These are phyloP conservation scores for Pachydiplax longipennis DNA, from an alignment of 2,888 invertebrate genomes.

Conservation along the genomic window DNA sequence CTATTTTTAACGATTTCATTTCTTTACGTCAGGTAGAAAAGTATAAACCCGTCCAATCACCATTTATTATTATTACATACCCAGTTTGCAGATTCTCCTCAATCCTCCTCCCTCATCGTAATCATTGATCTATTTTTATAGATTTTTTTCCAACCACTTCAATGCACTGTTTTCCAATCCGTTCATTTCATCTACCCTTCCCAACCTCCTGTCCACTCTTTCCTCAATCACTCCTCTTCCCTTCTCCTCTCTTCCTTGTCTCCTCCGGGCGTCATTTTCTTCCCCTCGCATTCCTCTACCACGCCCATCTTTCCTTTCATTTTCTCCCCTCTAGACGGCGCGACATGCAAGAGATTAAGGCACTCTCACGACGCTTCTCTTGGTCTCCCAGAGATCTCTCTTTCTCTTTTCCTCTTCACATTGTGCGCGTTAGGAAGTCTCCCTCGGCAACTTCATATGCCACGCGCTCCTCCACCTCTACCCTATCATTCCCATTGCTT, in stretches of 20 bases:
- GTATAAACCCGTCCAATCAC: too few relatives aligned
- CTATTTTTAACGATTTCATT: too few relatives aligned
- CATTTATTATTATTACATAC: neutral
- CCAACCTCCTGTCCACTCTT: neutral
- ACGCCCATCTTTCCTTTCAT: constrained; percentile 8
- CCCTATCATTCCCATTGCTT: neutral
- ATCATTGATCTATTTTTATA: neutral
- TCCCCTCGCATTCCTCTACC: neutral
- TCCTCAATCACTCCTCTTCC: neutral
- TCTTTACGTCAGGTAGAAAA: too few relatives aligned
- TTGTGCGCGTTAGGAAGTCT: neutral
- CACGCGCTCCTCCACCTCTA: neutral
- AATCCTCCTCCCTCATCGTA: too few relatives aligned
- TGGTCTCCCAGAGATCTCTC: neutral
- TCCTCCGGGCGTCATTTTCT: neutral
- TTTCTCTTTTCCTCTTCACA: neutral
- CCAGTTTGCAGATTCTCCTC: too few relatives aligned
- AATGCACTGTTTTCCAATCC: neutral
- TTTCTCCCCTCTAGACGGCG: neutral
- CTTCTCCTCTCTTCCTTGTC: neutral
- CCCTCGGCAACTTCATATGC: neutral
- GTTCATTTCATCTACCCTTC: neutral
- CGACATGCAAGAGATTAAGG: constrained; percentile 26
- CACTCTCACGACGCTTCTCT: neutral
- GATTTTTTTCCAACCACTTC: neutral